These are phyloP conservation scores for Caenorhabditis elegans DNA, from an alignment of 1,140 invertebrate species.

Conservation along the genomic window WBcel235 BX284603.4:9975001-9975500, in stretches of 20 bases:
- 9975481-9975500: too few species aligned
- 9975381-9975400: too few species aligned
- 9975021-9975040: slow-evolving; percentile 9
- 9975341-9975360: too few species aligned
- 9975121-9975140: slow-evolving; percentile 22
- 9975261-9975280: background rate
- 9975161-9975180: slow-evolving; percentile 15
- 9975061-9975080: background rate
- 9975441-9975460: too few species aligned
- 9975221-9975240: background rate
- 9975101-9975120: background rate
- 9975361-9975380: too few species aligned
- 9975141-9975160: background rate
- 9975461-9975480: too few species aligned
- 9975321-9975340: too few species aligned
- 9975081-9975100: background rate
- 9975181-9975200: background rate
- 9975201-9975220: background rate
- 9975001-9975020: background rate
- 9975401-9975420: too few species aligned
- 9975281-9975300: too few species aligned
- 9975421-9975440: too few species aligned
- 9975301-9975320: too few species aligned
- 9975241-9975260: slow-evolving; percentile 1
- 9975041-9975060: background rate